Evolutionary conservation across 2,113 vertebrate species (phyloP).

Genomic region (Antechinus flavipes): DNA sequence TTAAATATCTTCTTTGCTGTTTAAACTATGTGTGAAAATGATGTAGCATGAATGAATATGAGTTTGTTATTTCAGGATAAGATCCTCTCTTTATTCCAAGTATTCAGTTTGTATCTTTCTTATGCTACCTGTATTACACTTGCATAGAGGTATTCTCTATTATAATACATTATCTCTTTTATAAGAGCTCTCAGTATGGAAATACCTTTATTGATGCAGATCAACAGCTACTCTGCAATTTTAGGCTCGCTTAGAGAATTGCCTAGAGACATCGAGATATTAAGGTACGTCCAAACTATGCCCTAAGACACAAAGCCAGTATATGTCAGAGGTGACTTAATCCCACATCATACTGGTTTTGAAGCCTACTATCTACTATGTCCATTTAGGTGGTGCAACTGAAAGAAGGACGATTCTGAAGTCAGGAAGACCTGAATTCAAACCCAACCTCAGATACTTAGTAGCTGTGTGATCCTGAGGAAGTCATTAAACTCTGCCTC

Average conservation of each 20-base stretch:
- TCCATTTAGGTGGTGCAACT: not conserved
- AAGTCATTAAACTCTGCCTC: not conserved
- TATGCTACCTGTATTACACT: not conserved
- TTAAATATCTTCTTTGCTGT: not conserved
- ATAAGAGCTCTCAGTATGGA: not conserved
- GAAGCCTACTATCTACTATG: not conserved
- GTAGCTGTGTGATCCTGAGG: not conserved
- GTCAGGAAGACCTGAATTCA: not conserved
- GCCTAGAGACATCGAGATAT: not conserved
- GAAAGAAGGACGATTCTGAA: not conserved
- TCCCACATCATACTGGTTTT: not conserved
- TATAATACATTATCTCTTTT: not conserved
- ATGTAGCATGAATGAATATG: not conserved
- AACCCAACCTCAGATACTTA: not conserved
- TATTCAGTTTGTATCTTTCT: not conserved
- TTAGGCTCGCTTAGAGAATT: not conserved
- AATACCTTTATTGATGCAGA: not conserved
- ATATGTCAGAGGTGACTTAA: not conserved
- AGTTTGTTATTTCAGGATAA: not conserved
- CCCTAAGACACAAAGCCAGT: not conserved
- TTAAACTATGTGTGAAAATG: not conserved
- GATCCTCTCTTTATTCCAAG: not conserved
- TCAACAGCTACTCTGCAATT: not conserved
- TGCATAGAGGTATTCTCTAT: not conserved
- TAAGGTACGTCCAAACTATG: not conserved